Percentiles rank a stretch among this genome's conserved stretches.
Conservation (phyloP, 2,797 vertebrate species). For the Etheostoma perlongum region DNA sequence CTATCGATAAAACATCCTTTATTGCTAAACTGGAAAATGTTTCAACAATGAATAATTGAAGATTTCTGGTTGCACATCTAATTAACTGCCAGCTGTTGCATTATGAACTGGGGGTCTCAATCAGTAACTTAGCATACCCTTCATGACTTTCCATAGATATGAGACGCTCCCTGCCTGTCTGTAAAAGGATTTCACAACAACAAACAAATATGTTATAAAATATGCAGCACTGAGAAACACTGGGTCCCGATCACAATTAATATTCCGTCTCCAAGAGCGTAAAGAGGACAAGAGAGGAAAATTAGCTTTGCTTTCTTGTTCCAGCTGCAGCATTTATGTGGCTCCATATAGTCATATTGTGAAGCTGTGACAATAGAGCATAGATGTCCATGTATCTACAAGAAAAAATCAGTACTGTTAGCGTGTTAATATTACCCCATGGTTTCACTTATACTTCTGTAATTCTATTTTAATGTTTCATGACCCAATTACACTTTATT, state of each 20-base stretch:
- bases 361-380: background rate
- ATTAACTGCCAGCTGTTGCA: constrained; percentile 61
- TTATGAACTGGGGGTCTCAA: constrained; percentile 51
- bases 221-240: constrained; percentile 47
- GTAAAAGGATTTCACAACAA: constrained; percentile 61
- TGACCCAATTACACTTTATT: background rate
- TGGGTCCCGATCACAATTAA: constrained; percentile 52
- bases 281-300: constrained; percentile 13
- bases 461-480: constrained; percentile 6
- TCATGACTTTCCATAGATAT: constrained; percentile 36
- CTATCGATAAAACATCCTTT: constrained; percentile 57
- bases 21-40: constrained; percentile 52
- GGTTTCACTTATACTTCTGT: background rate
- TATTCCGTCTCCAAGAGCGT: constrained; percentile 34
- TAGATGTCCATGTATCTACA: background rate
- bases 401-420: background rate
- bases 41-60: constrained; percentile 71
- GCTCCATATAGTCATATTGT: constrained; percentile 7
- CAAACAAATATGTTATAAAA: constrained; percentile 67
- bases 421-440: background rate
- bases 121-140: constrained; percentile 47
- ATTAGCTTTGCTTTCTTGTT: constrained; percentile 17
- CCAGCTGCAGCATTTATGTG: constrained; percentile 9
- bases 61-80: constrained; percentile 55
- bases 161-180: constrained; percentile 34